Conservation (phyloP, 2,888 invertebrate genomes). For the Drepanosiphum platanoidis region DNA sequence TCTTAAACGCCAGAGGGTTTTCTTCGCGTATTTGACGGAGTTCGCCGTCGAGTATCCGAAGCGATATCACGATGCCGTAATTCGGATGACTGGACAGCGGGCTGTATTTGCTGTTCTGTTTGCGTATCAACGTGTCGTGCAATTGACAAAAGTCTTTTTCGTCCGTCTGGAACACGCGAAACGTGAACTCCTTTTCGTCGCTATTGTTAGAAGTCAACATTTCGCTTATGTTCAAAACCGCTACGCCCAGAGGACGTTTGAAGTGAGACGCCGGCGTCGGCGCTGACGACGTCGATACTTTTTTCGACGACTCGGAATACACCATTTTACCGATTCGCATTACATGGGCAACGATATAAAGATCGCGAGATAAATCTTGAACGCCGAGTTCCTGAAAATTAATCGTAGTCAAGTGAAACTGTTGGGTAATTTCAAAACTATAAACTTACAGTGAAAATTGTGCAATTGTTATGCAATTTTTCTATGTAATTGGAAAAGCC, state of each 20-base stretch:
- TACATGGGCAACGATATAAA: constrained; percentile 89
- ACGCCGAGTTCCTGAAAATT: constrained; percentile 79
- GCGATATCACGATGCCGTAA: constrained; percentile 84
- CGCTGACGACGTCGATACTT: constrained; percentile 62
- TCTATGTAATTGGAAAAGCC: constrained; percentile 91
- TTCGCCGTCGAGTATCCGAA: constrained; percentile 83
- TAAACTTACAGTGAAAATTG: constrained; percentile 82
- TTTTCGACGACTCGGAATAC: constrained; percentile 71
- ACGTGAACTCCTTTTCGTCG: constrained; percentile 80
- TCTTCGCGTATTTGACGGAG: constrained; percentile 82
- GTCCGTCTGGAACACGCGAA: constrained; percentile 81
- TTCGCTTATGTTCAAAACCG: constrained; percentile 76
- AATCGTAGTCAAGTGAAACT: not conserved
- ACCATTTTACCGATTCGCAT: constrained; percentile 89
- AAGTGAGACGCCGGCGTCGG: constrained; percentile 64
- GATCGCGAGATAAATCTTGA: constrained; percentile 83
- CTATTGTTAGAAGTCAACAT: constrained; percentile 67
- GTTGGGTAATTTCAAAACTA: constrained; percentile 45
- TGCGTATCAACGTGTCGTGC: constrained; percentile 88
- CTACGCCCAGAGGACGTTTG: constrained; percentile 85
- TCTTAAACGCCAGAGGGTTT: constrained; percentile 80
- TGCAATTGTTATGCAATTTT: constrained; percentile 86
- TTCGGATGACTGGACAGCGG: constrained; percentile 84
- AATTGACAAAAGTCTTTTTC: constrained; percentile 90
- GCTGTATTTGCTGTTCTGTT: constrained; percentile 84